Evolutionary conservation across 2,888 invertebrate genomes (phyloP), one percentile per base, ranked within the genome.

Genomic region (Aleiodes leptofemur): DNA sequence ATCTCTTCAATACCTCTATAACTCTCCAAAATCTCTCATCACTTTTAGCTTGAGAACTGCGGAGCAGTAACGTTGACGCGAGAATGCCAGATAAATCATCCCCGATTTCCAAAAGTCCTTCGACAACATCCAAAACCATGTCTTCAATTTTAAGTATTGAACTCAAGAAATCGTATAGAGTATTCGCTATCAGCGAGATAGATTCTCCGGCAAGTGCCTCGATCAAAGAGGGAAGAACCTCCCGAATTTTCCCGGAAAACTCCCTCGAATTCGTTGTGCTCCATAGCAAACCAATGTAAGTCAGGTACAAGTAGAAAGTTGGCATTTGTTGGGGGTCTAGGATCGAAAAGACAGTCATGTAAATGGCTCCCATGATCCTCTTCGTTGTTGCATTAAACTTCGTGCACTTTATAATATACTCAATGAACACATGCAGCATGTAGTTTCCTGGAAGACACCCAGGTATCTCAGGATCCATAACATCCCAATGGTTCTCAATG

Each of bases 281-380:
- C 13, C 43, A 16, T 3, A 55, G 56, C 11, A n/a, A 1, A 1
- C 29, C 38, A 72, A 3, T 57, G 61, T 69, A 82, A 0, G 55
- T 16, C 38, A 86, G 68, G 11, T 38, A 0, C 7, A 83, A 59
- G 43, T 80, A 86, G 3, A 82, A 76, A 0, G 4, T 51, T 0
- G 78, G 72, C 29, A 81, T 82, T 64, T 80, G 74, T 11, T 71
- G 29, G 0, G 86, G 85, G 1, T 23, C 43, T 0, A 85, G 43
- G 0, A 78, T 57, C 0, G 56, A 14, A 0, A 57, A 13, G 38
- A 83, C 84, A 14, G 59, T 66, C 7, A 78, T 38, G 8, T 81
- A 31, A 2, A 83, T 55, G 0, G 55, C 68, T 1, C 83, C 73
- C 29, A 82, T 69, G 1, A 84, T 34, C 9, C 7, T 31, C 0